Base-by-base conservation (phyloP, 2,888 invertebrate genomes). In the Mechanitis messenoides region DNA sequence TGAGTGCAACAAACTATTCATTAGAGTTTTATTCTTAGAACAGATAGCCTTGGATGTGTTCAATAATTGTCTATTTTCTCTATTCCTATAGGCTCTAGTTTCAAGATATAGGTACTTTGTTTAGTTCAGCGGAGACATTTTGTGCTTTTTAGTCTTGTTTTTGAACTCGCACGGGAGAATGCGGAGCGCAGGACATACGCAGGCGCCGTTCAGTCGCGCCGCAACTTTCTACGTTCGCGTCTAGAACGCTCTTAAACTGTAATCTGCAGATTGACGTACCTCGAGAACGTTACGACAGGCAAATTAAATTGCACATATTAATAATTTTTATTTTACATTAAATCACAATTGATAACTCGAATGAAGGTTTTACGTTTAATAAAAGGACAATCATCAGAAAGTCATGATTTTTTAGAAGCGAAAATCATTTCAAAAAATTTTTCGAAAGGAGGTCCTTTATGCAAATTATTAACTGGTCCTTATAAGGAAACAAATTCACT, bases 211-310 rank as follows among this genome's bases (percentile, higher is more conserved):
- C 74, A 83, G 90, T 87, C 89, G 89, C 89, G 89, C 81, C 89
- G 75, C 88, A 87, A 89, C 90, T 90, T 90, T 90, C 90, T 90
- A 90, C 90, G 80, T 76, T 81, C 77, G 81, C 83, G 87, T 89
- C 87, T 89, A 89, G 85, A 90, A 79, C 85, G 79, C 79, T 85
- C 81, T 86, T 87, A 87, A 85, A 86, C 88, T 77, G 87, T 87
- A 89, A 89, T 89, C 88, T 82, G 81, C 80, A 80, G 87, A 87
- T 88, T 88, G 89, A 88, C 87, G 85, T 82, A 85, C 84, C 78
- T 77, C 72, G 75, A 78, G 83, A 86, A 83, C 79, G 78, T 87
- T 85, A 85, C 85, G 83, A 85, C 85, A 82, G 74, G 83, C 80
- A 80, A 85, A 87, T 88, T 85, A 85, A 83, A 84, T 80, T 83